Evolutionary conservation across 2,113 vertebrate genomes (phyloP), one percentile per base, ranked within the genome.

Genomic region (Seriola dumerili): DNA sequence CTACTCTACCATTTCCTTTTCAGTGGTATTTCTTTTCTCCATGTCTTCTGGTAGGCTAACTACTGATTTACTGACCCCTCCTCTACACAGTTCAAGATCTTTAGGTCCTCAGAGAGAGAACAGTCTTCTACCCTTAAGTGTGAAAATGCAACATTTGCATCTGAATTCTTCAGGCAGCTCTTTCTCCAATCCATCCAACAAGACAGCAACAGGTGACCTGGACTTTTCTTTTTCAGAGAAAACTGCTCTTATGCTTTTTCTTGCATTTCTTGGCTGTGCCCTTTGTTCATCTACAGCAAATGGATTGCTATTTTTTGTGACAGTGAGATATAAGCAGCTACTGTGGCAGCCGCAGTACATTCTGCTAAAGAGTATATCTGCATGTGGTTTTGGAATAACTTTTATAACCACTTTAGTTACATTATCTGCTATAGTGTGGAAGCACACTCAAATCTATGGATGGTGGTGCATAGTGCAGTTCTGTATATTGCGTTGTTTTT

Each of bases 231-330:
- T 25, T 29, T 69, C 54, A 7, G 57, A 69, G 1, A 36, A 13
- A 48, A 38, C 4, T 1, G 50, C 32, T 19, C 4, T 48, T 10
- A 11, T 2, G 0, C 17, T 67, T 44, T 29, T 76, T 12, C 19
- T 61, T 1, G 2, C 11, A 0, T 62, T 42, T 58, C 14, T 74
- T 16, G 4, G n/a, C 13, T 42, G 10, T 44, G 36, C 44, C 42
- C 23, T 76, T 29, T 34, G 80, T 8, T 64, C 52, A 32, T 59
- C 4, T 7, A 6, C 46, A n/a, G 36, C 38, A 4, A 76, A 81
- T 14, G 73, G 61, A 54, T 76, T 76, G 32, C 72, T 85, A 14
- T 16, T 76, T 36, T 44, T 61, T 54, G 4, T 76, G 3, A 67
- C 3, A 0, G 34, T 25, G 9, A 72, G 65, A 57, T 75, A 52